phyloP scores from a whole-genome alignment of 1,140 invertebrate genomes.

The Antheraea pernyi region DNA sequence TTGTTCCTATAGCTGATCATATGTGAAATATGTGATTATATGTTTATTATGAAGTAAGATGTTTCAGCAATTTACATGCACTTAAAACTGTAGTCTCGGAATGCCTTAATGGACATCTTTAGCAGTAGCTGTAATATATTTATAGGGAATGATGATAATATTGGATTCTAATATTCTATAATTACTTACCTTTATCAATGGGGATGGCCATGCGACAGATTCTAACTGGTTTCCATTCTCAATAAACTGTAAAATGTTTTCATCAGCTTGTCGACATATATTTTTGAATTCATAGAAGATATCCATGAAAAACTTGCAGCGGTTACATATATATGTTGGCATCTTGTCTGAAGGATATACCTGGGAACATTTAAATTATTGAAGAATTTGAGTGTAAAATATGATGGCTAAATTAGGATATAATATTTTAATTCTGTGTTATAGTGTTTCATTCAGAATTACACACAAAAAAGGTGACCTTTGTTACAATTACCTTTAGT shows the following conservation, averaged over 20 bases:
- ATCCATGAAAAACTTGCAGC: constrained; percentile 84
- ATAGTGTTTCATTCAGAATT: too few relatives aligned
- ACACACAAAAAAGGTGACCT: too few relatives aligned
- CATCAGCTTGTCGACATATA: constrained; percentile 86
- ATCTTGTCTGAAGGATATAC: constrained; percentile 86
- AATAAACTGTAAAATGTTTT: constrained; percentile 83
- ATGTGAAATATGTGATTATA: too few relatives aligned
- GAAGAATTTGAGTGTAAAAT: not conserved
- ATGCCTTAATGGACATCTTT: too few relatives aligned
- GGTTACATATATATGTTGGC: constrained; percentile 84
- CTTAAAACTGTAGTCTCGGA: too few relatives aligned
- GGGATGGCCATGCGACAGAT: constrained; percentile 68
- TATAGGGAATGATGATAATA: too few relatives aligned
- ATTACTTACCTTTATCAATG: constrained; percentile 54
- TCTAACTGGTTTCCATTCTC: constrained; percentile 82
- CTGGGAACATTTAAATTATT: constrained; percentile 65
- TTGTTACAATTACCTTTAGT: too few relatives aligned
- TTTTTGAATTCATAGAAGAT: constrained; percentile 86
- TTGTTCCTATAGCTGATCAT: too few relatives aligned
- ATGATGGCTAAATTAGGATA: not conserved
- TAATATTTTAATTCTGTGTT: not conserved
- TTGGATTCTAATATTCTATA: constrained; percentile 22
- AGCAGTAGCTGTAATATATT: too few relatives aligned
- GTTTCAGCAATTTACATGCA: too few relatives aligned
- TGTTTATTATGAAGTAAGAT: too few relatives aligned